Base-by-base conservation (phyloP, 2,797 vertebrate species). In the Adelosebastes latens region DNA sequence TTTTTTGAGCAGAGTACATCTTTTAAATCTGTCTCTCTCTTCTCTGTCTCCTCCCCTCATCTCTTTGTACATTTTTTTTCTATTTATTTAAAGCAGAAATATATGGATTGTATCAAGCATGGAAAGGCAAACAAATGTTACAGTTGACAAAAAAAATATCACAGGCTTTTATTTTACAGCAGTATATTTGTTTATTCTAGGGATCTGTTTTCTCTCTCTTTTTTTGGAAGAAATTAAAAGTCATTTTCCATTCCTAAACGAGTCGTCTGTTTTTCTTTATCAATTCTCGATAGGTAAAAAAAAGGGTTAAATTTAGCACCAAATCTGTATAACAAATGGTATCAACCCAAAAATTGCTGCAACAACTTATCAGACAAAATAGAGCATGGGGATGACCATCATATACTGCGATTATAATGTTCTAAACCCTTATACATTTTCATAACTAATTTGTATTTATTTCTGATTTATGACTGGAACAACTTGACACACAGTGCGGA, bases 71-170 rank as follows among this genome's bases (percentile, higher is more conserved):
- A 95, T 95, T 91, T 94, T 86, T 75, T 93, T 91, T 92, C 91
- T 95, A 96, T 95, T 96, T 96, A 96, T 96, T 96, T 95, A 94
- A 94, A 91, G 94, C 94, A 95, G 92, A 96, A 90, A 82, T 94
- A 93, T 96, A 95, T 92, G 91, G 94, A 94, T 93, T 94, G 93
- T 92, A 94, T 95, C 92, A 87, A 92, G 94, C 94, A 93, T 95
- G 92, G 89, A 92, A 91, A 92, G 86, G 89, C 89, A 88, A 91
- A 87, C 79, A 86, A 88, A 88, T 89, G 86, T 93, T 91, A 87
- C 90, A 84, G 77, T 83, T 74, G 78, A 88, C 74, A 84, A 80
- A 84, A 84, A 42, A 69, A 72, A 92, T 89, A 93, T 93, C 90
- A 93, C 92, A 92, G 87, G 94, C 93, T 93, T 95, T 94, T 94